These are phyloP conservation scores for Aplocera efformata DNA, from an alignment of 2,888 invertebrate genomes.

Conservation along the genomic window DNA sequence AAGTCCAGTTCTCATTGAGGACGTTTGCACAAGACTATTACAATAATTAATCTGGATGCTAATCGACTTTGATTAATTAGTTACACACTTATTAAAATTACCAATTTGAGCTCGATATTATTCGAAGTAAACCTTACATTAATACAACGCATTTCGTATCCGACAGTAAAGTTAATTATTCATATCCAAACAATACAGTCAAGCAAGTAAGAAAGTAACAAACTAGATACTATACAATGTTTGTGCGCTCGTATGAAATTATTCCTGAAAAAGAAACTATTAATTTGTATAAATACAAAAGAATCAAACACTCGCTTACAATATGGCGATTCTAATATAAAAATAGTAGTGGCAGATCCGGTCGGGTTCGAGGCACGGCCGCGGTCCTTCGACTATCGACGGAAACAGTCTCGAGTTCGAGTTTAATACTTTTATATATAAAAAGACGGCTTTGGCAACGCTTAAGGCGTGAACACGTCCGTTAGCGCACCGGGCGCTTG, in stretches of 20 bases:
- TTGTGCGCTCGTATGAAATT: constrained; percentile 75
- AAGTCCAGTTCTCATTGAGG: constrained; percentile 69
- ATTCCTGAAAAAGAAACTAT: constrained; percentile 59
- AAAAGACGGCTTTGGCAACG: constrained; percentile 74
- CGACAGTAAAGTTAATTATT: constrained; percentile 40
- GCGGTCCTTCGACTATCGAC: constrained; percentile 60
- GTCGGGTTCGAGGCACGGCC: constrained; percentile 58
- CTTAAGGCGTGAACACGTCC: constrained; percentile 62
- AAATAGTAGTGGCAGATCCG: constrained; percentile 67
- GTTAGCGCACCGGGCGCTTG: constrained; percentile 64
- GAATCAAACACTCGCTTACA: constrained; percentile 49
- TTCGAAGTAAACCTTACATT: constrained; percentile 71
- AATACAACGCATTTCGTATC: constrained; percentile 35
- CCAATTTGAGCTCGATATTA: constrained; percentile 78
- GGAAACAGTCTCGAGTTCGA: constrained; percentile 66
- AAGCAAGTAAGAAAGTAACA: constrained; percentile 51
- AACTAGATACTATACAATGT: constrained; percentile 68
- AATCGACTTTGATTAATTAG: constrained; percentile 65
- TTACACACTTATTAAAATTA: constrained; percentile 65
- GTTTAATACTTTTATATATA: constrained; percentile 54
- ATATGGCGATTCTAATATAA: constrained; percentile 68
- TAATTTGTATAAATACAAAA: constrained; percentile 57
- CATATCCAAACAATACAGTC: constrained; percentile 42
- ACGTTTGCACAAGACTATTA: constrained; percentile 68
- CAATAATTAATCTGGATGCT: constrained; percentile 47